phyloP scores from a whole-genome alignment of 2,797 vertebrate genomes.

The Clarias pachynema region DNA sequence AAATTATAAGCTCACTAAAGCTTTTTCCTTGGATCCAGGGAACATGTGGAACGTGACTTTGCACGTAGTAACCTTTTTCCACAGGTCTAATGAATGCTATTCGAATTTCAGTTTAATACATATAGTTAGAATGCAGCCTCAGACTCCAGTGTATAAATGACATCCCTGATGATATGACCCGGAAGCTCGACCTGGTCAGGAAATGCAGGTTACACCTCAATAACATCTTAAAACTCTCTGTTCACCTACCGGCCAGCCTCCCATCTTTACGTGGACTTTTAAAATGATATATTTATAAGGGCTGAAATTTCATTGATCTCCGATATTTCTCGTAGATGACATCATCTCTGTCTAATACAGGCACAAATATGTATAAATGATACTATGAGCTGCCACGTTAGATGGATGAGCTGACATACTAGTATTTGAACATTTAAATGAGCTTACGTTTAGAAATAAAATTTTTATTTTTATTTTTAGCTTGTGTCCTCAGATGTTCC shows the following conservation, averaged over 20 bases:
- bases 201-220: background rate
- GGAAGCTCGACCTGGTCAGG: background rate
- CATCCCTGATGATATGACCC: background rate
- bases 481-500: constrained; percentile 85
- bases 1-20: background rate
- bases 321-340: background rate
- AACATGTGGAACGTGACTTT: background rate
- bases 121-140: background rate
- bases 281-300: background rate
- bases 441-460: background rate
- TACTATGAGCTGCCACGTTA: background rate
- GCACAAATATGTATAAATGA: background rate
- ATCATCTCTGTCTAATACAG: background rate
- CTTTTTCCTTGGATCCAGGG: background rate
- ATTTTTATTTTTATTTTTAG: constrained; percentile 60
- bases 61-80: background rate
- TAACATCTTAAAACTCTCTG: background rate
- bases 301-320: background rate
- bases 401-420: background rate
- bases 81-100: constrained; percentile 12
- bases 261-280: background rate
- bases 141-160: background rate
- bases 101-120: background rate
- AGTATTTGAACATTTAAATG: background rate
- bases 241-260: background rate